Percentiles rank a stretch among this genome's conserved stretches.
phyloP scores from a whole-genome alignment of 2,888 invertebrate species.

The Ischnus inquisitorius region DNA sequence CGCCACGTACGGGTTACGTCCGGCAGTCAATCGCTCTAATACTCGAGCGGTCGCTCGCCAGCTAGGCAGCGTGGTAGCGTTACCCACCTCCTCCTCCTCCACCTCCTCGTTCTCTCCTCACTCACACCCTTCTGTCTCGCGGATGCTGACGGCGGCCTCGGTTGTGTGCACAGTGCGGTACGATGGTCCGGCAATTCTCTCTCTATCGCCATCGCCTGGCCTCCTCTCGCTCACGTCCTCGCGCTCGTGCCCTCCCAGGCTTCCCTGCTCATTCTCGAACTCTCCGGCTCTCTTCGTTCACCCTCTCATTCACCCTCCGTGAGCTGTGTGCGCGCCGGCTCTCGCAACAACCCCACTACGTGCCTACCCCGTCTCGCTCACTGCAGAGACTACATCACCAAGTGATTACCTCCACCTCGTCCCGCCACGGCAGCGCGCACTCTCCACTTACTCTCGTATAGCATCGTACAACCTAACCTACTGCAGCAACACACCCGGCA shows the following conservation, averaged over 20 bases:
- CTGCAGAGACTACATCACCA: conserved; percentile 82
- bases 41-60: conserved; percentile 79
- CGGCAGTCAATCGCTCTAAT: conserved; percentile 85
- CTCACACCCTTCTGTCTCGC: conserved; percentile 64
- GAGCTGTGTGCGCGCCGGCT: conserved; percentile 32
- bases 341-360: conserved; percentile 20
- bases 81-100: conserved; percentile 63
- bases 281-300: conserved; percentile 53
- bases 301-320: conserved; percentile 61
- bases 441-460: conserved; percentile 33
- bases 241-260: conserved; percentile 44
- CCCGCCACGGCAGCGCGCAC: conserved; percentile 54
- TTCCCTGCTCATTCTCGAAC: conserved; percentile 57
- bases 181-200: conserved; percentile 63
- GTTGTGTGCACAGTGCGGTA: conserved; percentile 55
- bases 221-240: conserved; percentile 59
- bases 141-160: conserved; percentile 60
- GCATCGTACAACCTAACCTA: conserved; percentile 44
- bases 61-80: conserved; percentile 70
- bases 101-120: conserved; percentile 39
- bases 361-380: conserved; percentile 69
- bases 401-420: conserved; percentile 82
- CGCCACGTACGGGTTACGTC: conserved; percentile 84
- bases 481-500: conserved; percentile 20
- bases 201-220: conserved; percentile 61